Evolutionary conservation across 1,140 invertebrate genomes (phyloP), one percentile per base, ranked within the genome.

Genomic region (Belonocnema kinseyi): DNA sequence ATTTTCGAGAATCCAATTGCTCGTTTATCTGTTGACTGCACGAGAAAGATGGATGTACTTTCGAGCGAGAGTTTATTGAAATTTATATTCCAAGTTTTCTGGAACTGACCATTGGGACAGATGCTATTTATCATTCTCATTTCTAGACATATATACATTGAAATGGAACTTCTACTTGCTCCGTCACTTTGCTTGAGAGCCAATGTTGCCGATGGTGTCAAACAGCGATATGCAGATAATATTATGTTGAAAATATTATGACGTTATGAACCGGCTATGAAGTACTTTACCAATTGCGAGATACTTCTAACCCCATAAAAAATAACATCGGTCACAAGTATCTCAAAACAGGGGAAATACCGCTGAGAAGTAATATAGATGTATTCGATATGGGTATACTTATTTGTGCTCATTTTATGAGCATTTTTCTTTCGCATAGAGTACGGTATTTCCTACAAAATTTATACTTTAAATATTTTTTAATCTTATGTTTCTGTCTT

Each of bases 71-170:
- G 82, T 82, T 83, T 82, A 82, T 83, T 82, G 82, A 83, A 82
- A 82, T 83, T 83, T 83, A 83, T 83, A 82, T 75, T 75, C 73
- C 51, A 83, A 82, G 50, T 83, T 83, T 80, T 77, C 52, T 17
- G 50, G 70, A 61, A 79, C 72, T 77, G 81, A 79, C 73, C 77
- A 51, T 58, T 21, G n/a, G 19, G 61, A 72, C 50, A 54, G 72
- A 58, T 54, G 53, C 53, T 61, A 73, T 72, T 50, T 66, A 40
- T 66, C 26, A 66, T 66, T 66, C 26, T 21, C 8, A 5, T 33
- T 66, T 16, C 40, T 11, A 46, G 40, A 46, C 13, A 58, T 66
- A 6, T 66, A 66, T 33, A 0, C 26, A 5, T 66, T 33, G 21
- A 66, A 66, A 40, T n/a, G 61, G 26, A 66, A 66, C 40, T 66